Evolutionary conservation across 2,113 vertebrate genomes (phyloP).

Genomic region (Marcusenius ussheri): DNA sequence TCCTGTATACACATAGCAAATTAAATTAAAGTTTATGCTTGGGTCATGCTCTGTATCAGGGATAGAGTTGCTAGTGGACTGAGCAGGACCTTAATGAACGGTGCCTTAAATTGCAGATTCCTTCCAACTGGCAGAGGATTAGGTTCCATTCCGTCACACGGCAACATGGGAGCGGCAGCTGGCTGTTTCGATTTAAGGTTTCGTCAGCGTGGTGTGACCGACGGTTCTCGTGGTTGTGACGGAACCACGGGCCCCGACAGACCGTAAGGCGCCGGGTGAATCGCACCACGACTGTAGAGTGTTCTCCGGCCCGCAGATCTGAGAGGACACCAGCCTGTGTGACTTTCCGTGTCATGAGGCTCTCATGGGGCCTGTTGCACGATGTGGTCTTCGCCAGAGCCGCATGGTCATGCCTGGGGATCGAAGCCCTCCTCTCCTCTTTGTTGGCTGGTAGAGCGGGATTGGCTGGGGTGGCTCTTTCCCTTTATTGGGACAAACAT

Average conservation of each 20-base stretch:
- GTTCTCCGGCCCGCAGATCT: neutral
- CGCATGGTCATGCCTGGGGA: neutral
- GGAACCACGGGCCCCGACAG: neutral
- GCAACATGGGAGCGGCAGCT: neutral
- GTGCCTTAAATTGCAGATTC: constrained; percentile 54
- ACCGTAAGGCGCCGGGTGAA: neutral
- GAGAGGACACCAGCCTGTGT: neutral
- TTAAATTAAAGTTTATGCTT: constrained; percentile 29
- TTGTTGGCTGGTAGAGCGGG: neutral
- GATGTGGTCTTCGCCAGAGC: neutral
- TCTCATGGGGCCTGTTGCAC: neutral
- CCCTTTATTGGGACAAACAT: neutral
- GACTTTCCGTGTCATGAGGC: neutral
- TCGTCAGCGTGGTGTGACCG: neutral
- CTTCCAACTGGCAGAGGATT: constrained; percentile 45
- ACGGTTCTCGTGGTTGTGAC: too few relatives aligned
- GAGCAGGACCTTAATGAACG: constrained; percentile 28
- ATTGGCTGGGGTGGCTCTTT: neutral
- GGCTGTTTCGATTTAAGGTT: neutral
- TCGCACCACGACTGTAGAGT: neutral
- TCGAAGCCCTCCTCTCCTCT: neutral
- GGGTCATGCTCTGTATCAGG: constrained; percentile 45
- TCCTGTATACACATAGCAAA: neutral
- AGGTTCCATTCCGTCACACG: constrained; percentile 36
- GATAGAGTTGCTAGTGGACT: constrained; percentile 54